phyloP scores from a whole-genome alignment of 2,113 vertebrate species.

The Oreocharis arfaki region DNA sequence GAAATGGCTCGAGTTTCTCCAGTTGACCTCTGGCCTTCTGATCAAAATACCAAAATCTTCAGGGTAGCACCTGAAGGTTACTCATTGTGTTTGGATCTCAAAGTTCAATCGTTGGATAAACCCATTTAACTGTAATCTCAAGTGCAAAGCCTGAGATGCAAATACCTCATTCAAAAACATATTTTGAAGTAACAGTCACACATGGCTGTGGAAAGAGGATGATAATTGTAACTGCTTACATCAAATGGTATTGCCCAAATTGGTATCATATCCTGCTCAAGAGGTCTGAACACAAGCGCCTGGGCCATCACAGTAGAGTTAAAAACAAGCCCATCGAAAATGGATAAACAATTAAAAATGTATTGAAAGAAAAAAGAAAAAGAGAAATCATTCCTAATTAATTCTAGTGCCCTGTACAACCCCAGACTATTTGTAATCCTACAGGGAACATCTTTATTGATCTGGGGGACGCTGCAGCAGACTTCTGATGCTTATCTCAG shows the following conservation, averaged over 20 bases:
- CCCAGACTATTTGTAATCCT: constrained; percentile 85
- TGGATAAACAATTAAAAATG: constrained; percentile 82
- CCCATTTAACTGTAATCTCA: background rate
- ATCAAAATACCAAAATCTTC: background rate
- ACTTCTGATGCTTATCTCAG: constrained; percentile 88
- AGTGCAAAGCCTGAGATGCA: background rate
- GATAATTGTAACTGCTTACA: background rate
- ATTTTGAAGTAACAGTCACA: background rate
- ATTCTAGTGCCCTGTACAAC: constrained; percentile 87
- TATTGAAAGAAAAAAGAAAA: constrained; percentile 79
- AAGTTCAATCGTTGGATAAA: background rate
- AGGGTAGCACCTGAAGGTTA: background rate
- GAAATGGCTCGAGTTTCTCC: background rate
- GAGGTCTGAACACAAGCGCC: background rate
- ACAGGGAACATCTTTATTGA: constrained; percentile 94
- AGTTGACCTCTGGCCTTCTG: background rate
- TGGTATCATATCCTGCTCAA: background rate
- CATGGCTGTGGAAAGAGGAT: background rate
- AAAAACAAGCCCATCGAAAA: constrained; percentile 67
- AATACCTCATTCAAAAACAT: background rate
- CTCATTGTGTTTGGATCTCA: background rate
- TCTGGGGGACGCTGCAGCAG: constrained; percentile 81
- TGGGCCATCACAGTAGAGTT: constrained; percentile 10
- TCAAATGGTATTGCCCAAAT: background rate
- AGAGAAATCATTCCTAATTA: constrained; percentile 90